A percentile compares a stretch with the other conserved stretches of the same genome.
These are phyloP conservation scores for Hemithea aestivaria DNA, from an alignment of 2,888 invertebrate genomes.

Conservation along the genomic window DNA sequence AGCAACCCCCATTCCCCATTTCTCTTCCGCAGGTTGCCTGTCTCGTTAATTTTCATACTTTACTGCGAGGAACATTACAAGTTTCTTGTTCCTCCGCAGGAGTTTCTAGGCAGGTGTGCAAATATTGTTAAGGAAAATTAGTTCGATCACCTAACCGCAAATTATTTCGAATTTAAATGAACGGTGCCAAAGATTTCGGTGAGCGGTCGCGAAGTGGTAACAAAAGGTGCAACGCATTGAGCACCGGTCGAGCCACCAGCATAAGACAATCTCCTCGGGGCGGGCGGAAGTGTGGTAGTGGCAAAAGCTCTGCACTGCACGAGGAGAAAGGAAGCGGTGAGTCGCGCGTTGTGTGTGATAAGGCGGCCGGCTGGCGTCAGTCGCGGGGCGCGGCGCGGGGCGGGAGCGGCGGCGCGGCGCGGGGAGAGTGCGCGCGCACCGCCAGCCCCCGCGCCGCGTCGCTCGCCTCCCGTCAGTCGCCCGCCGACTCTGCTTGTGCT, in stretches of 20 bases:
- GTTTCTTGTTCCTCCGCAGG: slow-evolving; percentile 10
- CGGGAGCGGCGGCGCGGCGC: slow-evolving; percentile 38
- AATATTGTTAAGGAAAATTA: slow-evolving; percentile 13
- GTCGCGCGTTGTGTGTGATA: slow-evolving; percentile 66
- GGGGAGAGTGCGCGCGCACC: slow-evolving; percentile 68
- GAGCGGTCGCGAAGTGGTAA: slow-evolving; percentile 41
- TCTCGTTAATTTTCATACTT: slow-evolving; percentile 20
- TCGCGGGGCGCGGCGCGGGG: slow-evolving; percentile 46
- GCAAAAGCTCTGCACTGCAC: slow-evolving; percentile 77
- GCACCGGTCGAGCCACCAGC: slow-evolving; percentile 48
- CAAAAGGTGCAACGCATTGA: slow-evolving; percentile 59
- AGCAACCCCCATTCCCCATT: slow-evolving; percentile 14
- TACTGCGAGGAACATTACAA: slow-evolving; percentile 13
- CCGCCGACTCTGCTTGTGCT: slow-evolving; percentile 80
- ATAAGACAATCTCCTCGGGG: slow-evolving; percentile 60
- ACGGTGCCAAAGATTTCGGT: neutral
- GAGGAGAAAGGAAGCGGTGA: slow-evolving; percentile 77
- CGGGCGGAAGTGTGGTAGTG: slow-evolving; percentile 75
- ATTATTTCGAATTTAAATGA: neutral
- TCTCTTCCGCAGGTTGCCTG: slow-evolving; percentile 17
- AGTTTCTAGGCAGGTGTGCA: slow-evolving; percentile 10
- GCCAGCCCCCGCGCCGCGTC: slow-evolving; percentile 69
- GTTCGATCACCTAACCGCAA: slow-evolving; percentile 10
- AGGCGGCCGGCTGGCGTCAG: slow-evolving; percentile 71
- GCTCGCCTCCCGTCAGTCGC: slow-evolving; percentile 76